Percentiles rank a stretch among this genome's conserved stretches.
These are phyloP conservation scores for Paraescarpia echinospica DNA, from an alignment of 1,140 invertebrate species.

Conservation along the genomic window DNA sequence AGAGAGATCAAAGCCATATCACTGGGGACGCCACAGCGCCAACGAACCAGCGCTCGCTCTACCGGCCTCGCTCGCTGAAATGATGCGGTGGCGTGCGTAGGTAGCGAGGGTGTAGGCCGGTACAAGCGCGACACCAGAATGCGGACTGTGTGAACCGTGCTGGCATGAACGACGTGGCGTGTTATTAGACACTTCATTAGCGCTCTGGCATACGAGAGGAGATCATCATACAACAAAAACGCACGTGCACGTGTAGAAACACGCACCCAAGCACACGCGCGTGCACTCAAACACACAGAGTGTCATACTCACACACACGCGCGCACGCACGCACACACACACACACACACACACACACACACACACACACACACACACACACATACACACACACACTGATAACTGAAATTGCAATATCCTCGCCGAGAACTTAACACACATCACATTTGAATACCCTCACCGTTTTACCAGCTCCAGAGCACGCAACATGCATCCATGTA, in stretches of 20 bases:
- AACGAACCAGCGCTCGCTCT: not conserved
- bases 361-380: constrained; percentile 17
- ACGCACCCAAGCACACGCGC: too few species aligned
- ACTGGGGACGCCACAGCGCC: not conserved
- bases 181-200: not conserved
- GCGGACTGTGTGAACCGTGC: not conserved
- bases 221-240: not conserved
- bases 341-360: constrained; percentile 7
- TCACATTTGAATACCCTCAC: too few species aligned
- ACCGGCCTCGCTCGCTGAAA: not conserved
- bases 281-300: too few species aligned
- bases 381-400: not conserved
- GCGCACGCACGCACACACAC: not conserved
- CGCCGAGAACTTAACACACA: too few species aligned
- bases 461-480: too few species aligned
- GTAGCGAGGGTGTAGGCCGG: not conserved
- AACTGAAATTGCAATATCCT: too few species aligned
- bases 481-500: too few species aligned
- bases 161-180: not conserved
- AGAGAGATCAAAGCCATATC: not conserved
- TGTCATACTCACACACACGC: too few species aligned
- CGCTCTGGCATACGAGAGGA: not conserved
- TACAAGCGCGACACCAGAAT: not conserved
- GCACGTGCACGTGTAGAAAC: too few species aligned
- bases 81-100: not conserved